Evolutionary conservation across 2,113 vertebrate genomes (phyloP), one percentile per base, ranked within the genome.

Genomic region (Sebastes schlegelii): DNA sequence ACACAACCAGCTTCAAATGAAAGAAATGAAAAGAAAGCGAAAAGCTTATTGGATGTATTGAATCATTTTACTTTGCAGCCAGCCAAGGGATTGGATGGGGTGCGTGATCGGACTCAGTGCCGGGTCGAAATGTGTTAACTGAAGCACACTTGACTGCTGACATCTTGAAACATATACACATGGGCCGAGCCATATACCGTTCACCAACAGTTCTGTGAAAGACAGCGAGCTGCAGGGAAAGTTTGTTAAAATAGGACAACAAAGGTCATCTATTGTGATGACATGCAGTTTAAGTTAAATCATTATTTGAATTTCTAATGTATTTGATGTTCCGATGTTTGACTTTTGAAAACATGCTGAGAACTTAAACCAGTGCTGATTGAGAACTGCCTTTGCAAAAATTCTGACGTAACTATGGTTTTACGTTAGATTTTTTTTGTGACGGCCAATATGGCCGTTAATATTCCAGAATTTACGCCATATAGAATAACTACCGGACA

Each of bases 41-140:
- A 91, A 94, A 93, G 93, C 93, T 93, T 93, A 93, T 93, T 93
- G 93, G 93, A 91, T 89, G 91, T 91, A 93, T 93, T 93, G 93
- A 94, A 93, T 94, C 92, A 93, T 94, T 94, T 95, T 86, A 92
- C 91, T 92, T 91, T 86, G 88, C 72, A 83, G 86, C 73, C 75
- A 72, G 84, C 80, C 72, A 86, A 85, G 82, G 89, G 93, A 94
- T 93, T 91, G 89, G 85, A 88, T 58, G 70, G 83, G 51, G 69
- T 70, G 84, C 77, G 84, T 91, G 92, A 93, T 93, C 66, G 17
- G 88, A 93, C 89, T 92, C 66, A 42, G 83, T 71, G 80, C 64
- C 78, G 58, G 75, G 80, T 75, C 48, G 19, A 86, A 87, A 87
- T 83, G 82, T 86, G 80, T 91, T 83, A 89, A 89, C 82, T 66